Base-by-base conservation (phyloP, 1,140 invertebrate species). In the Probaryconus sp. region DNA sequence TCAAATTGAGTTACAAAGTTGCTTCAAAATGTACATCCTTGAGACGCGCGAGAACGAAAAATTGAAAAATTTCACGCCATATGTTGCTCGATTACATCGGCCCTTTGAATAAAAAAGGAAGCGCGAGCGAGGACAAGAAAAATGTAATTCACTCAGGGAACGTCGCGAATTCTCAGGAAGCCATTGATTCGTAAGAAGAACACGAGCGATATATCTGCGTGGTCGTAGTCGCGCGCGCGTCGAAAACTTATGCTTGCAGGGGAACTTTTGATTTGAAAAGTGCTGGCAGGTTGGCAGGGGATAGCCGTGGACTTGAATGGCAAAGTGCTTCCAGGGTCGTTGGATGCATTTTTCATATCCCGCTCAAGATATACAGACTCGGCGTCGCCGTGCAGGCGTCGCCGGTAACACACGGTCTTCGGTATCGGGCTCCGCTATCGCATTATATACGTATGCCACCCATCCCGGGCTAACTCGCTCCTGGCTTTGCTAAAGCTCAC, bases 301-400 rank as follows among this genome's bases (percentile, higher is more conserved):
- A 74, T 79, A 77, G 74, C 69, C 50, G 69, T 80, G 76, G 80
- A 80, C 79, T 83, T 79, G 81, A 83, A 84, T 83, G 79, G 79
- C 53, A 64, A 80, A 84, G 81, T 81, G 79, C 76, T 80, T 81
- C 58, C 74, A 79, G 81, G 79, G 77, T 65, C 68, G 79, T 81
- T 70, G 58, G 77, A 85, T 86, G 83, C 84, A 86, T 86, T 86
- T 86, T 86, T 86, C 85, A 85, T 86, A 83, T 81, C 81, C 73
- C 63, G 75, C 42, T 63, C 56, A 76, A 80, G 65, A 63, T 74
- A 58, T 63, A 65, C 55, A 60, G 53, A 70, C 56, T 24, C 45
- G 33, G 21, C 55, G 58, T 51, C 48, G 47, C 61, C 33, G 10
- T 21, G 16, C 51, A 16, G 31, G 61, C 40, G 48, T 65, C 45